Percentiles rank a stretch among this genome's conserved stretches.
These are phyloP conservation scores for Vannuccia rotundouncinata DNA, from an alignment of 2,888 invertebrate genomes.

Conservation along the genomic window DNA sequence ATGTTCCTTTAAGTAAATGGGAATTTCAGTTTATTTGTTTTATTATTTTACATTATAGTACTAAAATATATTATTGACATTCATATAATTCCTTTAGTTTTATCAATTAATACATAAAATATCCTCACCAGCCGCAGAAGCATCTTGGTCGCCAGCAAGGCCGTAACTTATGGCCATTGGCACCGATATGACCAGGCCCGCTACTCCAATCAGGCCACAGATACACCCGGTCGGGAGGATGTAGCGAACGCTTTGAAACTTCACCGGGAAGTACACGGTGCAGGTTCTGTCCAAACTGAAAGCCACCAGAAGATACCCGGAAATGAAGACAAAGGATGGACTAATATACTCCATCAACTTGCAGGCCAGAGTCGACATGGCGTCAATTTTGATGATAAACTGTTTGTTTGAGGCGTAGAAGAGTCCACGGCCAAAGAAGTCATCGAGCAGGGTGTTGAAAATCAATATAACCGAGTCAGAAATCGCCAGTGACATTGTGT, in stretches of 20 bases:
- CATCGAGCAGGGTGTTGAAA: slow-evolving; percentile 12
- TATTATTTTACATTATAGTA: too few species aligned
- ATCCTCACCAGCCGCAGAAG: too few species aligned
- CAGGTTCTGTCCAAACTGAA: neutral
- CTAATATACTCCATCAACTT: slow-evolving; percentile 1
- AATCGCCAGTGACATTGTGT: slow-evolving; percentile 22
- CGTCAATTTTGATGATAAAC: neutral
- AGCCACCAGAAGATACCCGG: slow-evolving; percentile 8
- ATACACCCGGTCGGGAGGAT: neutral
- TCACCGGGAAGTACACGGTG: neutral
- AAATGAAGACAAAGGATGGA: neutral
- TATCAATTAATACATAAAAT: too few species aligned
- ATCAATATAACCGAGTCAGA: neutral
- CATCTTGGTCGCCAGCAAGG: too few species aligned
- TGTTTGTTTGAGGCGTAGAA: neutral
- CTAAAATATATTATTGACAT: too few species aligned
- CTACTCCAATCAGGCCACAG: neutral
- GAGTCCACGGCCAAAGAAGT: slow-evolving; percentile 18
- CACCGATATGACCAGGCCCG: neutral
- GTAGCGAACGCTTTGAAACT: neutral
- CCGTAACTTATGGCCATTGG: neutral
- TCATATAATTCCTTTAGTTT: too few species aligned
- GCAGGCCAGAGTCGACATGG: neutral
- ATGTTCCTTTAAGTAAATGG: too few species aligned
- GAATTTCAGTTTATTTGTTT: too few species aligned